A percentile compares a stretch with the other conserved stretches of the same genome.
These are phyloP conservation scores for Erythrocercus mccallii DNA, from an alignment of 2,113 vertebrate species.

Conservation along the genomic window DNA sequence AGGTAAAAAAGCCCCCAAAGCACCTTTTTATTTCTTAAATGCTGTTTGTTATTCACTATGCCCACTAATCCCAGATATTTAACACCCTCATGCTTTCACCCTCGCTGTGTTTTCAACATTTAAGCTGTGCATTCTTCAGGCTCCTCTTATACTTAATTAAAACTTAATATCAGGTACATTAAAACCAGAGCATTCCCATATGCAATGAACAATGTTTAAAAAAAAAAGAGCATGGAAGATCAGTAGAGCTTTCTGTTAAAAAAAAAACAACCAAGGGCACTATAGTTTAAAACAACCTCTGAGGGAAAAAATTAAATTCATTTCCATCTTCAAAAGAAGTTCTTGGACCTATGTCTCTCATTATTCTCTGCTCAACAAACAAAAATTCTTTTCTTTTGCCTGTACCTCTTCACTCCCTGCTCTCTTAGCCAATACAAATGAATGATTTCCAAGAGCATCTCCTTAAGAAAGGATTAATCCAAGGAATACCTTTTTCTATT, in stretches of 20 bases:
- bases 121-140: not conserved
- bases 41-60: not conserved
- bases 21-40: not conserved
- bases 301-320: not conserved
- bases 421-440: slow-evolving; percentile 8
- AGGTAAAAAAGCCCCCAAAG: not conserved
- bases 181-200: not conserved
- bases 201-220: not conserved
- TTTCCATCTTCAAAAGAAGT: not conserved
- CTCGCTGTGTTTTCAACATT: not conserved
- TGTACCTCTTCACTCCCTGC: not conserved
- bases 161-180: not conserved
- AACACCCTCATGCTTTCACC: not conserved
- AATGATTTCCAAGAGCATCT: slow-evolving; percentile 27
- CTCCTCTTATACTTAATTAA: not conserved
- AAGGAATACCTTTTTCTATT: slow-evolving; percentile 3
- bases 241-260: not conserved
- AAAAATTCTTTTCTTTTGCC: not conserved
- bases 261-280: not conserved
- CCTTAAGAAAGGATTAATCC: not conserved
- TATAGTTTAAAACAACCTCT: not conserved
- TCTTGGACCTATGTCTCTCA: not conserved
- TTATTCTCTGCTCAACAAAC: not conserved
- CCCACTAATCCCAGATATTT: not conserved
- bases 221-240: not conserved